Evolutionary conservation across 2,888 invertebrate genomes (phyloP).

Genomic region (Tanypteryx hageni): DNA sequence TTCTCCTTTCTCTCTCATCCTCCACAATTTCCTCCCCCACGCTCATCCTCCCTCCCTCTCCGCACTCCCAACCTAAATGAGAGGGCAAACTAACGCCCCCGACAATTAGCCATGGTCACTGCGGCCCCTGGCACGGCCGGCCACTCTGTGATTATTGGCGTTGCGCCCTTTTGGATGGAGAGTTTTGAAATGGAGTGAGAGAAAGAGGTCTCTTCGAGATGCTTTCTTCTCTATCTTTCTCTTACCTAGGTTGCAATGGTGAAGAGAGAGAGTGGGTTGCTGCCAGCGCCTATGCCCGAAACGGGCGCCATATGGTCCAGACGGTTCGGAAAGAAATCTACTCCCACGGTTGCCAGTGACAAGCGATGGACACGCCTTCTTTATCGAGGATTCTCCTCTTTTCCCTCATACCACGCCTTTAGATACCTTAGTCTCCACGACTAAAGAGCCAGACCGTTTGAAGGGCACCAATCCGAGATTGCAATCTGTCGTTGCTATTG

Average conservation of each 20-base stretch:
- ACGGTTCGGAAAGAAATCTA: conserved; percentile 40
- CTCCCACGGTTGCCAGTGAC: conserved; percentile 14
- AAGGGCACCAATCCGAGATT: too few relatives aligned
- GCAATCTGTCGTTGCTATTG: too few relatives aligned
- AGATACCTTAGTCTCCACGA: not conserved
- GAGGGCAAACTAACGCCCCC: not conserved
- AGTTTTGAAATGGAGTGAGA: too few relatives aligned
- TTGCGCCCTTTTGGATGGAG: not conserved
- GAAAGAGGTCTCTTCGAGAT: not conserved
- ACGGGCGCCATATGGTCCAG: conserved; percentile 2
- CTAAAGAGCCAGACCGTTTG: too few relatives aligned
- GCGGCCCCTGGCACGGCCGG: not conserved
- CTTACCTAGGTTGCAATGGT: conserved; percentile 7
- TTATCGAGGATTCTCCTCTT: conserved; percentile 49
- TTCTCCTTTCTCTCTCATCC: too few relatives aligned
- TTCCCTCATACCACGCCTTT: conserved; percentile 18
- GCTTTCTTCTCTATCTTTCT: not conserved
- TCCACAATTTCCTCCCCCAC: too few relatives aligned
- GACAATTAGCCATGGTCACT: conserved; percentile 1
- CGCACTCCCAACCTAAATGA: not conserved
- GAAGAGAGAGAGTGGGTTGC: not conserved
- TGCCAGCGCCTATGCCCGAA: conserved; percentile 4
- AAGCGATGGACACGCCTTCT: conserved; percentile 56
- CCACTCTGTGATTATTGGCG: conserved; percentile 32
- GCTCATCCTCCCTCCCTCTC: not conserved